These are phyloP conservation scores for Apis laboriosa DNA, from an alignment of 1,140 invertebrate genomes.

Conservation along the genomic window DNA sequence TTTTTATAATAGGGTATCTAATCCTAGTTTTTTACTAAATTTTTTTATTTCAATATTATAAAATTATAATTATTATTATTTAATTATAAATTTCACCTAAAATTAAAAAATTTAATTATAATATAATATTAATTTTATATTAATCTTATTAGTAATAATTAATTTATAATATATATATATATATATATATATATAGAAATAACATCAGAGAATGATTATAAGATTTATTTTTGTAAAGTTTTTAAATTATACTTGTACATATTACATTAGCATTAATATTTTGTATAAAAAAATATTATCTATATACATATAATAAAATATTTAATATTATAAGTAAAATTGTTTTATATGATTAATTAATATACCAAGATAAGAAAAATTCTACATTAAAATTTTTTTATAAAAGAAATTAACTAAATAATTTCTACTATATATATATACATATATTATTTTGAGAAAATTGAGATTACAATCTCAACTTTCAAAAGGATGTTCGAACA, in stretches of 20 bases:
- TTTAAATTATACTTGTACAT: not conserved
- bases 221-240: constrained; percentile 50
- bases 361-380: not conserved
- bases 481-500: too few relatives aligned
- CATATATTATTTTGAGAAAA: too few relatives aligned
- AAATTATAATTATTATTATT: too few relatives aligned
- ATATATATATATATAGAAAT: constrained; percentile 4
- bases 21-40: too few relatives aligned
- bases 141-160: too few relatives aligned
- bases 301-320: not conserved
- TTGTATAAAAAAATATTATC: constrained; percentile 6
- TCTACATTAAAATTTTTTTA: not conserved
- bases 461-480: too few relatives aligned
- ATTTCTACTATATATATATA: not conserved
- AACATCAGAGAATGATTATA: constrained; percentile 1
- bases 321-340: not conserved
- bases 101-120: too few relatives aligned
- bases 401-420: not conserved
- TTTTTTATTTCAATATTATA: too few relatives aligned
- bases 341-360: constrained; percentile 15
- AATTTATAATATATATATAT: too few relatives aligned
- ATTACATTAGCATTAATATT: constrained; percentile 4
- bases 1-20: too few relatives aligned
- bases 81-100: too few relatives aligned
- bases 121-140: too few relatives aligned